Evolutionary conservation across 2,797 vertebrate species (phyloP).

Genomic region (Phrynocephalus vlangalii): DNA sequence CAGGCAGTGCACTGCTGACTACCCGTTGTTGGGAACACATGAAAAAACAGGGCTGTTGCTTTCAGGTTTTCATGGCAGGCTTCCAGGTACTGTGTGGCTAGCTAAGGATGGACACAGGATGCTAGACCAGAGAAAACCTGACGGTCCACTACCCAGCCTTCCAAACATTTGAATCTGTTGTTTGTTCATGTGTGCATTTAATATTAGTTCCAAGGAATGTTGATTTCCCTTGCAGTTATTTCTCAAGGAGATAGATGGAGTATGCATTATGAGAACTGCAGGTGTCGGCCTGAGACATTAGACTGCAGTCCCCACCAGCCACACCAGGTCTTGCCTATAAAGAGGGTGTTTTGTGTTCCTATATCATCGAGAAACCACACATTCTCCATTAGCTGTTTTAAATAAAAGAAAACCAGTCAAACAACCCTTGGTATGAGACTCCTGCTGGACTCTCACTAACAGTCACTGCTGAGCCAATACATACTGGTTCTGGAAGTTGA

Average conservation of each 20-base stretch:
- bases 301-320: neutral
- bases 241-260: neutral
- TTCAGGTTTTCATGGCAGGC: neutral
- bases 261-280: neutral
- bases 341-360: too few species aligned
- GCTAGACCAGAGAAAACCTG: neutral
- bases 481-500: neutral
- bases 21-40: neutral
- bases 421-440: too few species aligned
- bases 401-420: neutral
- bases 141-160: neutral
- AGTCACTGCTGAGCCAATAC: neutral
- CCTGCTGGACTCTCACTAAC: too few species aligned
- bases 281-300: neutral
- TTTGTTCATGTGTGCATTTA: neutral
- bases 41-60: neutral
- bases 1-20: neutral
- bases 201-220: too few species aligned
- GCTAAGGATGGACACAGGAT: neutral
- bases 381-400: neutral
- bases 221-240: too few species aligned
- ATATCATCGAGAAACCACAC: too few species aligned
- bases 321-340: neutral
- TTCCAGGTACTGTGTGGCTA: neutral
- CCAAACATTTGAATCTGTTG: too few species aligned